Base-by-base conservation (phyloP, 1,140 invertebrate genomes). In the Lutraria rhynchaena region DNA sequence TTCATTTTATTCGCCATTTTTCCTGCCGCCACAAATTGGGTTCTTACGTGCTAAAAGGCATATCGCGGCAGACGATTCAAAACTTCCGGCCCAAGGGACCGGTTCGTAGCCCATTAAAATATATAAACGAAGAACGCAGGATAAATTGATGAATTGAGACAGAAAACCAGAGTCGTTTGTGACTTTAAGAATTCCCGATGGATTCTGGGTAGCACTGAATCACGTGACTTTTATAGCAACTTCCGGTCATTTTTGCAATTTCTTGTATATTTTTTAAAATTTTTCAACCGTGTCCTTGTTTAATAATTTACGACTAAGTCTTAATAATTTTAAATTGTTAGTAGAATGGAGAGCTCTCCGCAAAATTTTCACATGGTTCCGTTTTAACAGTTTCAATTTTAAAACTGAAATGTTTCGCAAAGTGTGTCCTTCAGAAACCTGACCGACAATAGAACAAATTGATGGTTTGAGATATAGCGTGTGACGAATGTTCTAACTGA, bases 1-100 rank as follows among this genome's bases (percentile, higher is more conserved):
- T 81, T 81, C 78, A 81, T 81, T 65, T 73, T 74, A 63, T 74
- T 73, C 78, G 69, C 69, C 69, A 81, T 81, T 63, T 81, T 67
- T 80, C 65, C 76, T 80, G 44, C 53, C 41, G 76, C 29, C 63
- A 49, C 63, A 80, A 80, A 69, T 80, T 69, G 46, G 76, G n/a
- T 57, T 41, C 31, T 80, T 80, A 29, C 76, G 76, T 80, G 76
- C 53, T 29, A 69, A 53, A 80, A 70, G 63, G 41, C 76, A 80
- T 80, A 65, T 67, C 27, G 63, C 53, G 19, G 24, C 60, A 65
- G 60, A 65, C 63, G 61, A 55, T 57, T 65, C 46, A 46, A 55
- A 77, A 55, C 75, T 57, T 65, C 60, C 44, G 49, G 24, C 75
- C 46, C 63, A 51, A 24, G 75, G 75, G 75, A 77, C 57, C 60